Evolutionary conservation across 2,888 invertebrate species (phyloP), one percentile per base, ranked within the genome.

Genomic region (Aleiodes alternator): DNA sequence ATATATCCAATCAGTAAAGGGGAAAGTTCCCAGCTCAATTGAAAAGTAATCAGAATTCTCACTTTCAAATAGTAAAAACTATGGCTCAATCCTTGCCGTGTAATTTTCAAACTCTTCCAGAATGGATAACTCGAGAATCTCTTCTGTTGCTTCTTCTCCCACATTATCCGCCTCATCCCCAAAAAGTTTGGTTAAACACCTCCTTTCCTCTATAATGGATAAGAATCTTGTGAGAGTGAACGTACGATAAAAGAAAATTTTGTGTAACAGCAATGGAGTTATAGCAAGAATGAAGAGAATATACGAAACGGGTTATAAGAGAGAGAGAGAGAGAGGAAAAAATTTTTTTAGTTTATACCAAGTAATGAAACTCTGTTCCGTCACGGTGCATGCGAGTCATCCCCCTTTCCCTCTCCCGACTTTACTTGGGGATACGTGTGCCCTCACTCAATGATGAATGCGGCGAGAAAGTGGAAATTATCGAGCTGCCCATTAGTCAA

Each of bases 401-500:
- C 23, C 23, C 34, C 38, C 29, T 64, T 69, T 75, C 66, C 50
- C 43, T 64, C 31, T 53, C 23, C 2, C 31, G 23, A 51, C 14
- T n/a, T n/a, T n/a, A n/a, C n/a, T 53, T 43, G 34, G 23, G 14
- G 38, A 61, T 53, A 69, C 61, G 51, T 50, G 68, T 29, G 53
- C 38, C 0, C 56, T 68, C 69, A 50, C 55, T 12, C 38, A 56
- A 56, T 34, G 51, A 50, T 50, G 14, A 31, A 29, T 29, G 51
- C 73, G 72, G 80, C 61, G 77, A 74, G 77, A 72, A 72, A 77
- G 80, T 79, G 79, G 76, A 76, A 80, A 79, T 79, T 71, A 78
- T 74, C 73, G 75, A 51, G 57, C 0, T 29, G 56, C 56, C 14
- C 56, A 56, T 11, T 56, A 56, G 56, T 23, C 23, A 56, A 56